Percentiles rank a stretch among this genome's conserved stretches.
These are phyloP conservation scores for Geopemphigus sp. DNA, from an alignment of 1,140 invertebrate genomes.

Conservation along the genomic window DNA sequence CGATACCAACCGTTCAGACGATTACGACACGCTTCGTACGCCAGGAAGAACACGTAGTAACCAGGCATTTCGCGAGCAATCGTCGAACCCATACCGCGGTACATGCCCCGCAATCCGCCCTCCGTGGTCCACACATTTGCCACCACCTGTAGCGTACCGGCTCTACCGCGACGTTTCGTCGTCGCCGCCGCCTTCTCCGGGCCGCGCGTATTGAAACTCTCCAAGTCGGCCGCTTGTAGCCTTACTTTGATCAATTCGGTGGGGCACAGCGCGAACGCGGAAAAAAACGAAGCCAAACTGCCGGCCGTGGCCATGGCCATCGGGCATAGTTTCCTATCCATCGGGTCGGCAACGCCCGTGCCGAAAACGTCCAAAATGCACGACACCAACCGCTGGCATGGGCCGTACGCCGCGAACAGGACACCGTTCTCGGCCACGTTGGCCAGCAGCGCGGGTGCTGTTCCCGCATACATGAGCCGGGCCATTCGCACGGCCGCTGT, in stretches of 20 bases:
- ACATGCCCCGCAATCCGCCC: slow-evolving; percentile 86
- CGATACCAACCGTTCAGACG: slow-evolving; percentile 63
- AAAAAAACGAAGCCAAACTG: slow-evolving; percentile 94
- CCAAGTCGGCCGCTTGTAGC: slow-evolving; percentile 64
- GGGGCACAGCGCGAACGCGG: slow-evolving; percentile 92
- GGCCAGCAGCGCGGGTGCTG: slow-evolving; percentile 85
- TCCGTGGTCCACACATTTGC: slow-evolving; percentile 70
- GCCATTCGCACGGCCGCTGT: slow-evolving; percentile 57
- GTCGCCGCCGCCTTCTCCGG: background rate
- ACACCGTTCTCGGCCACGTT: slow-evolving; percentile 98
- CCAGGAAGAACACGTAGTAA: slow-evolving; percentile 98
- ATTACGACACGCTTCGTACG: slow-evolving; percentile 81
- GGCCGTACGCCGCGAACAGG: slow-evolving; percentile 93
- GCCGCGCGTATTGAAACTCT: background rate
- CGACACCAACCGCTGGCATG: slow-evolving; percentile 82
- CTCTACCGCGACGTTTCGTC: background rate
- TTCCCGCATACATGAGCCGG: slow-evolving; percentile 91
- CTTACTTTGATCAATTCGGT: slow-evolving; percentile 98
- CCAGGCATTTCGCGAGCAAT: slow-evolving; percentile 97
- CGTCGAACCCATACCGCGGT: slow-evolving; percentile 85
- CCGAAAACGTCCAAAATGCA: slow-evolving; percentile 55
- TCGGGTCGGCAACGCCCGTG: slow-evolving; percentile 57
- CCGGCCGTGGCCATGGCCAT: slow-evolving; percentile 88
- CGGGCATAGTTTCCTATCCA: slow-evolving; percentile 67
- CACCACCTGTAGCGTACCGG: slow-evolving; percentile 57